These are phyloP conservation scores for Pao palembangensis DNA, from an alignment of 2,113 vertebrate species.

Conservation along the genomic window DNA sequence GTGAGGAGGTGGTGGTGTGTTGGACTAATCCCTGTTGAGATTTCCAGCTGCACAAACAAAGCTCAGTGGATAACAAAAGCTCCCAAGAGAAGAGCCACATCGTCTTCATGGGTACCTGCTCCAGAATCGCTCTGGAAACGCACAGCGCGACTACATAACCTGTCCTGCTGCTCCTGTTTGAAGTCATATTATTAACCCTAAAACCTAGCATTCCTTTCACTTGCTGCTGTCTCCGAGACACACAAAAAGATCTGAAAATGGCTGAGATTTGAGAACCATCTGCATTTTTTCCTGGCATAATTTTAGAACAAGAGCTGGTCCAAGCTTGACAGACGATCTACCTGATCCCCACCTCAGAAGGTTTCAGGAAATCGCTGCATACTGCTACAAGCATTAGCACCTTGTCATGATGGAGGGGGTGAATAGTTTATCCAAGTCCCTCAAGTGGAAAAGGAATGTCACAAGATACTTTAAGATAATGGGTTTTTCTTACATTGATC, in stretches of 20 bases:
- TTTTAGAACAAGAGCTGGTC: constrained; percentile 14
- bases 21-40: constrained; percentile 53
- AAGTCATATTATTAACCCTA: constrained; percentile 49
- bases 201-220: constrained; percentile 26
- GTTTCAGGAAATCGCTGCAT: constrained; percentile 58
- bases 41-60: constrained; percentile 80
- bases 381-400: constrained; percentile 60
- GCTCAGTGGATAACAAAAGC: constrained; percentile 65
- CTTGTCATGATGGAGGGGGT: constrained; percentile 47
- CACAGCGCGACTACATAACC: constrained; percentile 28
- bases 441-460: constrained; percentile 57
- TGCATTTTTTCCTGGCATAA: constrained; percentile 23
- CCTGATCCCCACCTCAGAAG: constrained; percentile 25
- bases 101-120: constrained; percentile 65
- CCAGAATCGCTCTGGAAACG: constrained; percentile 13
- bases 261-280: constrained; percentile 16
- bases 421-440: constrained; percentile 49
- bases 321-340: constrained; percentile 23
- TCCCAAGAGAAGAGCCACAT: constrained; percentile 46
- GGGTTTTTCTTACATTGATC: constrained; percentile 30
- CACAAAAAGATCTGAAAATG: constrained; percentile 1
- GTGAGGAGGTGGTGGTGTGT: constrained; percentile 35
- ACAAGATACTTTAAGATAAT: constrained; percentile 51
- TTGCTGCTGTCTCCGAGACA: constrained; percentile 26
- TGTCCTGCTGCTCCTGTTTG: constrained; percentile 9